A percentile compares a stretch with the other conserved stretches of the same genome.
Conservation (phyloP, 2,113 vertebrate species). For the Sinocyclocheilus anshuiensis region DNA sequence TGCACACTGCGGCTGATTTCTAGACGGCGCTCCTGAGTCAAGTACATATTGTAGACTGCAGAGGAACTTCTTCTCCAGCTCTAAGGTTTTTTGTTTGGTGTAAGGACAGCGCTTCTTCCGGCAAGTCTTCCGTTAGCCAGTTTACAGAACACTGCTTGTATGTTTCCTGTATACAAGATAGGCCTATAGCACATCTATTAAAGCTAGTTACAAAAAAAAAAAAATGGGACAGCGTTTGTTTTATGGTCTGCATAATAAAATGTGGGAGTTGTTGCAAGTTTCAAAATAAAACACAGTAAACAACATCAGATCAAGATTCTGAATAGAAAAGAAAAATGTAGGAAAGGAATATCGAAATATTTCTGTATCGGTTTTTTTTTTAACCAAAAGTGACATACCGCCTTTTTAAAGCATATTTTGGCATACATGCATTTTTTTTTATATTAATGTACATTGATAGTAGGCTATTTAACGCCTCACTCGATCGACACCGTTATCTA, state of each 20-base stretch:
- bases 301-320: neutral
- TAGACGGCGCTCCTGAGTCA: conserved; percentile 97
- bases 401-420: neutral
- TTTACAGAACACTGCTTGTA: conserved; percentile 81
- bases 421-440: too few species aligned
- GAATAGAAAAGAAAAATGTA: too few species aligned
- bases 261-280: neutral
- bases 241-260: neutral
- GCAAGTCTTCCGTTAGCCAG: conserved; percentile 95
- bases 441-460: too few species aligned
- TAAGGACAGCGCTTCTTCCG: conserved; percentile 95
- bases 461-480: neutral
- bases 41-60: conserved; percentile 91
- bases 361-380: neutral
- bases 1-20: conserved; percentile 97
- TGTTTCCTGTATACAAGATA: neutral
- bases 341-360: too few species aligned
- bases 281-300: neutral
- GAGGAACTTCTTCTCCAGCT: conserved; percentile 97
- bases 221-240: neutral
- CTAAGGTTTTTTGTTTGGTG: conserved; percentile 95
- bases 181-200: neutral
- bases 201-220: neutral
- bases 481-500: neutral
- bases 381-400: neutral